Evolutionary conservation across 2,113 vertebrate genomes (phyloP).

Genomic region (Ctenomys sociabilis): DNA sequence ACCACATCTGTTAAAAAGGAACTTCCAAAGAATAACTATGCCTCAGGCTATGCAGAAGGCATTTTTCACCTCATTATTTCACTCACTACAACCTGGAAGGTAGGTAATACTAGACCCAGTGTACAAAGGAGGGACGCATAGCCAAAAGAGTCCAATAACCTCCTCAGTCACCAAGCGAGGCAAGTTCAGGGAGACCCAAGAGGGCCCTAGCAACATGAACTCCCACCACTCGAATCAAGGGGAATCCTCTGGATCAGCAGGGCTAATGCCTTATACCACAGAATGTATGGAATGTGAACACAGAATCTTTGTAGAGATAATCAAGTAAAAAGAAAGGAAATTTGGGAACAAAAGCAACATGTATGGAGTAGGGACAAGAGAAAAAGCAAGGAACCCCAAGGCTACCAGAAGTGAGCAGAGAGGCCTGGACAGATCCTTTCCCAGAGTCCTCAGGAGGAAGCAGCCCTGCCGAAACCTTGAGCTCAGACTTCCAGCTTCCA

Average conservation of each 20-base stretch:
- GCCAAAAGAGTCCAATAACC: background rate
- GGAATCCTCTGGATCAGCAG: background rate
- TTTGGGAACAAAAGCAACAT: background rate
- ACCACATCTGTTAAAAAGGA: background rate
- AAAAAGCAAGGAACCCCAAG: background rate
- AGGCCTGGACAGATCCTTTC: background rate
- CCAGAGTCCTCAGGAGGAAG: background rate
- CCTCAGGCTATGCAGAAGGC: fast-evolving
- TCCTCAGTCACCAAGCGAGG: background rate
- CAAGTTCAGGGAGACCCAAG: background rate
- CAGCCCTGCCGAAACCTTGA: background rate
- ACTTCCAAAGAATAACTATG: background rate
- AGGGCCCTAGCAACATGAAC: background rate
- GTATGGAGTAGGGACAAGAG: background rate
- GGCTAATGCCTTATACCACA: background rate
- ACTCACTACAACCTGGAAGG: background rate
- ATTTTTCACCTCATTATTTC: background rate
- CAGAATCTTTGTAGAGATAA: background rate
- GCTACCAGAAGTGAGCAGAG: background rate
- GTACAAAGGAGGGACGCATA: background rate
- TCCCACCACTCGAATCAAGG: background rate
- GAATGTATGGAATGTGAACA: background rate
- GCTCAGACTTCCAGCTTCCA: background rate
- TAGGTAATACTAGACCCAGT: background rate
- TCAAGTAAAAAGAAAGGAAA: slow-evolving; percentile 5